Percentiles rank a stretch among this genome's conserved stretches.
Conservation (phyloP, 1,140 invertebrate genomes). For the Leptinotarsa defecta region DNA sequence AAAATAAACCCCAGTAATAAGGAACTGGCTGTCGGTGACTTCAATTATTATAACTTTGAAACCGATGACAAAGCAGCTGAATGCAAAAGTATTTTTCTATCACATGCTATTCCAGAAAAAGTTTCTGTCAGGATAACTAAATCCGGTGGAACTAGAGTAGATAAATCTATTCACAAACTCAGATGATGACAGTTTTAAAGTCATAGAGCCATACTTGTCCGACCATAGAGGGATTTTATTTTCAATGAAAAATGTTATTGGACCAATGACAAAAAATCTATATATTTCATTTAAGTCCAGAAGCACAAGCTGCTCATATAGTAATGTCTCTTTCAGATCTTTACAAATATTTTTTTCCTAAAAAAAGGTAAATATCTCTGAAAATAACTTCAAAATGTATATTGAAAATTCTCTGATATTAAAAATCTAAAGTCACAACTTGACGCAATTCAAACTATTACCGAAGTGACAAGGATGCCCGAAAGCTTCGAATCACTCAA, state of each 20-base stretch:
- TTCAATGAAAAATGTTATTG: neutral
- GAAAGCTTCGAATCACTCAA: too few relatives aligned
- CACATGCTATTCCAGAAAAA: neutral
- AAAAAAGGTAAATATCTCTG: neutral
- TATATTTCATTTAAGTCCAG: neutral
- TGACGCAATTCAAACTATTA: too few relatives aligned
- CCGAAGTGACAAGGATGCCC: too few relatives aligned
- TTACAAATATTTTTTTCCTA: neutral
- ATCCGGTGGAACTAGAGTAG: neutral
- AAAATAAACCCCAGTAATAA: neutral
- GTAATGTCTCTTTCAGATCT: neutral
- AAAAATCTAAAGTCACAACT: too few relatives aligned
- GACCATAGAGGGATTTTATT: neutral
- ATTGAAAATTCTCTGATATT: neutral
- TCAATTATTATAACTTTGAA: neutral
- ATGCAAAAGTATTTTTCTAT: neutral
- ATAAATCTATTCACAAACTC: neutral
- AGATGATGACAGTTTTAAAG: neutral
- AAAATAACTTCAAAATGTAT: neutral
- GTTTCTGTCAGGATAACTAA: neutral
- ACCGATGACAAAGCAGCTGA: neutral
- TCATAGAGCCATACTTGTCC: neutral
- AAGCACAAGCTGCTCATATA: conserved; percentile 2
- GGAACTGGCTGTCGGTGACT: neutral
- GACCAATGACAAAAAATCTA: neutral